phyloP scores from a whole-genome alignment of 2,888 invertebrate genomes.

The Oscheius sp. region DNA sequence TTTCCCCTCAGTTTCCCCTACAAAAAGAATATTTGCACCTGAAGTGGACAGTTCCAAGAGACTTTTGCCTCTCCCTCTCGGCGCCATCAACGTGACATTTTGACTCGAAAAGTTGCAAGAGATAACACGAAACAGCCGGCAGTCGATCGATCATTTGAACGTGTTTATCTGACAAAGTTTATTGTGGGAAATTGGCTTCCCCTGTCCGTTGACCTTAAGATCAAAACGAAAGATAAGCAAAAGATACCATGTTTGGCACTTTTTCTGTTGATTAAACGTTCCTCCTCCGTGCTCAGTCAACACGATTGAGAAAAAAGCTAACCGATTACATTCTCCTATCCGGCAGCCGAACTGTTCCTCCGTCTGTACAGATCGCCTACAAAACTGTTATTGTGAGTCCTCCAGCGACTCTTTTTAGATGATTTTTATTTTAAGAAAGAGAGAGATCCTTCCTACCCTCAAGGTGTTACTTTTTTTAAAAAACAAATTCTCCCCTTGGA shows the following conservation, averaged over 20 bases:
- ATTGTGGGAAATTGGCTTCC: not conserved
- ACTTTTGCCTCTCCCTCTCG: not conserved
- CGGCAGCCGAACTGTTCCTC: no score
- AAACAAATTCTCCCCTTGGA: no score
- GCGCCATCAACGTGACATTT: not conserved
- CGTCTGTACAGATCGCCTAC: no score
- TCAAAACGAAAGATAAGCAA: not conserved
- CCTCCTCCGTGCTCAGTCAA: slow-evolving; percentile 18
- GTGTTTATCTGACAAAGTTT: slow-evolving; percentile 14
- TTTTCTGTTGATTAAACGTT: slow-evolving; percentile 11
- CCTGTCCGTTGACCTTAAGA: not conserved
- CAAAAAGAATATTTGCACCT: not conserved
- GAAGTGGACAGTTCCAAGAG: not conserved
- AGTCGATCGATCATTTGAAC: slow-evolving; percentile 15
- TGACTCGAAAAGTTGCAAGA: slow-evolving; percentile 20
- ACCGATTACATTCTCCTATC: slow-evolving; percentile 14
- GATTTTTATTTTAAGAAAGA: no score
- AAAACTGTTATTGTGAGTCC: not conserved
- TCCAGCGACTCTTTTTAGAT: not conserved
- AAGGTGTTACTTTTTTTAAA: no score
- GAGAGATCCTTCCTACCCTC: no score
- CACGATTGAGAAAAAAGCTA: slow-evolving; percentile 13
- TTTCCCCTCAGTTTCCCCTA: not conserved
- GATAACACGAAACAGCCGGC: not conserved
- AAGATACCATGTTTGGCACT: not conserved